Percentiles rank a stretch among this genome's conserved stretches.
Evolutionary conservation across 1,140 invertebrate species (phyloP).

Genomic region (Piezodorus guildinii): DNA sequence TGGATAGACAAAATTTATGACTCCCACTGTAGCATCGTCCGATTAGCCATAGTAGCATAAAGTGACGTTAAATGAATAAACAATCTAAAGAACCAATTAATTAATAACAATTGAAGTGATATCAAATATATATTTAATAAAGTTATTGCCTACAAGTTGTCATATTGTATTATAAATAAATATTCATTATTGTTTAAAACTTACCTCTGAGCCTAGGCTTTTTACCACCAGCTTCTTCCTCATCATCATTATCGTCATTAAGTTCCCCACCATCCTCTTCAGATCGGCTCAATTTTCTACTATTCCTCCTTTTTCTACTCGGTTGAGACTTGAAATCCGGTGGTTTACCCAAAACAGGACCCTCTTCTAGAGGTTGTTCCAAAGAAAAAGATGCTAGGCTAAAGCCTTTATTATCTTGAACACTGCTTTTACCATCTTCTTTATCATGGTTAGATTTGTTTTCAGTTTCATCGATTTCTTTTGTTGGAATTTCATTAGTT

Average conservation of each 20-base stretch:
- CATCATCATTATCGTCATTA: slow-evolving; percentile 34
- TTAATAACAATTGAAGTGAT: too few relatives aligned
- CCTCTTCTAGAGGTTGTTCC: slow-evolving; percentile 17
- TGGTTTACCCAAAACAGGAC: not conserved
- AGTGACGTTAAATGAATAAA: too few relatives aligned
- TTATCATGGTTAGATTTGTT: not conserved
- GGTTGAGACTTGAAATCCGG: not conserved
- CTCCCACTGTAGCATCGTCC: too few relatives aligned
- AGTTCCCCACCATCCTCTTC: slow-evolving; percentile 10
- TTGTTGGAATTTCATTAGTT: slow-evolving; percentile 4
- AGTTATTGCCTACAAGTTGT: too few relatives aligned
- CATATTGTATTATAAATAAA: too few relatives aligned
- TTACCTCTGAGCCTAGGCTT: slow-evolving; percentile 13
- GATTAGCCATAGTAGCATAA: too few relatives aligned
- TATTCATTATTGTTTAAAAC: too few relatives aligned
- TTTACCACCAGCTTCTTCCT: slow-evolving; percentile 32
- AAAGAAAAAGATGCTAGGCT: slow-evolving; percentile 6
- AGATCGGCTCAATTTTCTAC: not conserved
- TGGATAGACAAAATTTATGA: too few relatives aligned
- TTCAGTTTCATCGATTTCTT: not conserved
- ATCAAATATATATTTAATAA: too few relatives aligned
- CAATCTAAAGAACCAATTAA: too few relatives aligned
- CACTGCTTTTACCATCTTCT: not conserved
- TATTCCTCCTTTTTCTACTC: not conserved
- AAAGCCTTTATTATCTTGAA: not conserved